phyloP scores from a whole-genome alignment of 2,113 vertebrate species.

The Tychaedon coryphoeus region DNA sequence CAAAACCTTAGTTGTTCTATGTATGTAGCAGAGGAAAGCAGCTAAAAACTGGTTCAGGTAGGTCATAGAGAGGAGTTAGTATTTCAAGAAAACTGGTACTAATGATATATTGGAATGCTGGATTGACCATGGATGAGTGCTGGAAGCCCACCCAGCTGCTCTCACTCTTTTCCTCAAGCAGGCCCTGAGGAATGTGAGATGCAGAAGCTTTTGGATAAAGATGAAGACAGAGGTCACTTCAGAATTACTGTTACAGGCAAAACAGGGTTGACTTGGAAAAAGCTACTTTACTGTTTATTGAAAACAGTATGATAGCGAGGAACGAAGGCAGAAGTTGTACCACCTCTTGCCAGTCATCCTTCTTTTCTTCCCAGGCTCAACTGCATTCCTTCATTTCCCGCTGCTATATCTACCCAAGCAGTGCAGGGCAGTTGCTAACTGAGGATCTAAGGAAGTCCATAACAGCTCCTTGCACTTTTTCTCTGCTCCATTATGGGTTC shows the following conservation, averaged over 20 bases:
- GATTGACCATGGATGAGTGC: not conserved
- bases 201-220: not conserved
- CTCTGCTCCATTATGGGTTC: not conserved
- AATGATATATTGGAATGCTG: not conserved
- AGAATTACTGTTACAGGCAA: not conserved
- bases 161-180: not conserved
- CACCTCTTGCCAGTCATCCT: not conserved
- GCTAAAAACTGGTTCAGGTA: not conserved
- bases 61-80: not conserved
- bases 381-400: not conserved
- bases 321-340: not conserved
- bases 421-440: not conserved
- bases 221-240: not conserved
- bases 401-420: not conserved
- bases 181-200: not conserved
- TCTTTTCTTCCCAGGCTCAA: not conserved
- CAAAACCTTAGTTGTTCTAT: not conserved
- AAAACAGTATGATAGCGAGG: not conserved
- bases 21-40: not conserved
- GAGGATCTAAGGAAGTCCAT: accelerated
- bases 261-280: not conserved
- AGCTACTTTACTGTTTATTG: not conserved
- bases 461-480: not conserved
- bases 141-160: not conserved
- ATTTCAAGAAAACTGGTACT: not conserved